These are phyloP conservation scores for Drosophila greeni DNA, from an alignment of 2,888 invertebrate genomes.

Conservation along the genomic window DNA sequence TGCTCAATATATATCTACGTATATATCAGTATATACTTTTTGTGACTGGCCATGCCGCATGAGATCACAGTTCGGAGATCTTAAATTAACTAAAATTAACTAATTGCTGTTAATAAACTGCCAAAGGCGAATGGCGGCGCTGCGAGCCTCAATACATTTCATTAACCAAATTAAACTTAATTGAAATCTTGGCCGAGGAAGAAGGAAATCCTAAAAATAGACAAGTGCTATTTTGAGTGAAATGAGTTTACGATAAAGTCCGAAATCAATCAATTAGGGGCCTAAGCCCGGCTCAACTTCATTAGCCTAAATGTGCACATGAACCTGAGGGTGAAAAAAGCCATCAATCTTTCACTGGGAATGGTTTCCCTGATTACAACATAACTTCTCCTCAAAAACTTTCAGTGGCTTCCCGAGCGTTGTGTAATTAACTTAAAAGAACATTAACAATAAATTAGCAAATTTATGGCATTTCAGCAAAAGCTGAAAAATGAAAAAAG, in stretches of 20 bases:
- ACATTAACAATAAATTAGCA: slow-evolving; percentile 65
- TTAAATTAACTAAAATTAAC: slow-evolving; percentile 56
- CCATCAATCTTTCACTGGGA: slow-evolving; percentile 21
- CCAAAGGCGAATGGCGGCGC: slow-evolving; percentile 51
- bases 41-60: slow-evolving; percentile 36
- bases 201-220: slow-evolving; percentile 6
- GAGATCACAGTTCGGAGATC: slow-evolving; percentile 49
- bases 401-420: slow-evolving; percentile 17
- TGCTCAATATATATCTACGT: background rate
- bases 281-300: slow-evolving; percentile 5
- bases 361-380: background rate
- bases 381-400: background rate
- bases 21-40: slow-evolving; percentile 11
- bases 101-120: slow-evolving; percentile 58
- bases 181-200: slow-evolving; percentile 49
- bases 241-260: background rate
- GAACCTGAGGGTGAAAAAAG: background rate
- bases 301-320: slow-evolving; percentile 15
- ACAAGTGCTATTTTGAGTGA: background rate
- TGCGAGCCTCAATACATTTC: slow-evolving; percentile 36
- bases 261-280: slow-evolving; percentile 26
- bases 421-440: slow-evolving; percentile 65
- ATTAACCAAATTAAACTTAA: slow-evolving; percentile 56
- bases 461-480: slow-evolving; percentile 66
- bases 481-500: slow-evolving; percentile 14